These are phyloP conservation scores for Parasteatoda lunata DNA, from an alignment of 2,888 invertebrate species.

Conservation along the genomic window DNA sequence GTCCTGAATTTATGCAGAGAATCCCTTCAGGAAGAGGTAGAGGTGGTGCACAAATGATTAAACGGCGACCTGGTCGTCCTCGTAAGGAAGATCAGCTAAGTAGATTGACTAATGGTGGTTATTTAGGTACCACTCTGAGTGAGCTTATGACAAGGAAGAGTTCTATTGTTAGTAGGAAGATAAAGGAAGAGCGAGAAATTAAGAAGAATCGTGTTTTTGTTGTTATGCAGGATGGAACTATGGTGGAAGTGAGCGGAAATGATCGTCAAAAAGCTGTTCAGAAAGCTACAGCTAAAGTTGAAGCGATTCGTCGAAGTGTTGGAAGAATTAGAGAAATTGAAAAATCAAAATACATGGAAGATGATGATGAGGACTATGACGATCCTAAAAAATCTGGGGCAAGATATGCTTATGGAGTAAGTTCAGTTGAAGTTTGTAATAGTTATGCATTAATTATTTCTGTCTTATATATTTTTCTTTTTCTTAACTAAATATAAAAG, in stretches of 20 bases:
- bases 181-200: constrained; percentile 60
- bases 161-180: constrained; percentile 61
- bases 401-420: constrained; percentile 62
- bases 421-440: not conserved
- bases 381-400: constrained; percentile 55
- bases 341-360: constrained; percentile 61
- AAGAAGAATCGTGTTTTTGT: constrained; percentile 69
- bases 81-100: constrained; percentile 60
- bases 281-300: constrained; percentile 68
- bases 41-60: constrained; percentile 38
- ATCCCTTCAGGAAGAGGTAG: constrained; percentile 45
- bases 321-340: constrained; percentile 66
- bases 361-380: constrained; percentile 65
- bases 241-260: constrained; percentile 69
- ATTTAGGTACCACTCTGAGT: constrained; percentile 49
- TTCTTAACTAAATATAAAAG: not conserved
- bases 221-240: constrained; percentile 69
- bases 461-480: not conserved
- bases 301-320: constrained; percentile 62
- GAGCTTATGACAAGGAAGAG: constrained; percentile 63
- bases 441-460: not conserved
- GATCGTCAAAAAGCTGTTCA: constrained; percentile 67
- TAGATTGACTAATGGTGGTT: constrained; percentile 59
- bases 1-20: constrained; percentile 33
- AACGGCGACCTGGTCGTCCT: constrained; percentile 59